Base-by-base conservation (phyloP, 1,140 invertebrate genomes). In the Heliconius melpomene region DNA sequence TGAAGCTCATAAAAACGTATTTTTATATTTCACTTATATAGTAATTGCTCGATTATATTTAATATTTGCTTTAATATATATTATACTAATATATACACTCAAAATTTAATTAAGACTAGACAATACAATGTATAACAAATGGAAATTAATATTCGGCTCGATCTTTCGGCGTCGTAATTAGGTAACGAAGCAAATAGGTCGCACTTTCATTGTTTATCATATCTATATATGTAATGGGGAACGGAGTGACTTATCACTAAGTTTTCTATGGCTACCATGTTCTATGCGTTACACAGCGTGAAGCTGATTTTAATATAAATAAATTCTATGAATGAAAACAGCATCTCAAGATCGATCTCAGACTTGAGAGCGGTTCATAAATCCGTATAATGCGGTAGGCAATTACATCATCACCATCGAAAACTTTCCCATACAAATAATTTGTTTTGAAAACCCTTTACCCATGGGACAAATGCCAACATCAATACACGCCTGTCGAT, bases 381-480 rank as follows among this genome's bases (percentile, higher is more conserved):
- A 46, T 46, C 8, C 40, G 11, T 46, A 46, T 32, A 66, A 66
- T 66, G 57, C 57, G 57, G 3, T 66, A 66, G 60, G 60, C 60
- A 66, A 66, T 29, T 66, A 66, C 38, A 79, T 70, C 32, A 32
- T 32, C 32, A 7, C 7, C 29, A 20, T 60, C 50, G 36, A 73
- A 75, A 80, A 77, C 71, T 80, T 80, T 80, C 79, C 79, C 75
- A 80, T 74, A 79, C 16, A 82, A 74, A 57, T 16, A 26, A 78
- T 70, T 75, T 78, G 75, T 54, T 77, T 71, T 73, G 74, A 32
- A 74, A 60, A 72, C 70, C 71, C 75, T 78, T 80, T 74, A 79
- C 72, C 73, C 50, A 78, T 75, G 82, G 82, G 82, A 79, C 52
- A 75, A 46, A 71, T 75, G 82, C 82, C 82, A 83, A 83, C n/a